phyloP scores from a whole-genome alignment of 2,113 vertebrate species.

The Platanista minor region DNA sequence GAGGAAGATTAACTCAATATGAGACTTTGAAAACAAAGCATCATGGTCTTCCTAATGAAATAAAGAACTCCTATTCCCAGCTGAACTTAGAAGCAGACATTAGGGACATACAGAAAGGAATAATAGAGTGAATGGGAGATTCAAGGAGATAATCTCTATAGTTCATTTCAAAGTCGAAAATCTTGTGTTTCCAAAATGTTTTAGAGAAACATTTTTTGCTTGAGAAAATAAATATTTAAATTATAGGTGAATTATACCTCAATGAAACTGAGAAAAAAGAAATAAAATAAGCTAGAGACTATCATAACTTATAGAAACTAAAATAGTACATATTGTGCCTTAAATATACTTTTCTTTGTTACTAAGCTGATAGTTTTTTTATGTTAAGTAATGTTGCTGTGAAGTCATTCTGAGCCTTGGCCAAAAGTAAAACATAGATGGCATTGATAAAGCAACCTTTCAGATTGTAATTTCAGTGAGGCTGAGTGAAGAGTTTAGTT shows the following conservation, averaged over 20 bases:
- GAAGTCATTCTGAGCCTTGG: not conserved
- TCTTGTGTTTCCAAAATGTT: not conserved
- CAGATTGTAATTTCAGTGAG: not conserved
- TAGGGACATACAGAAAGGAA: not conserved
- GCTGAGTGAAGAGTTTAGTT: not conserved
- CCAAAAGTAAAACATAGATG: not conserved
- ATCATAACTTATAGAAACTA: not conserved
- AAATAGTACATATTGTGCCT: not conserved
- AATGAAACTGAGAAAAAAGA: not conserved
- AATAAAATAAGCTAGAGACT: not conserved
- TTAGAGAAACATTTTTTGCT: not conserved
- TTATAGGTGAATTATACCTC: not conserved
- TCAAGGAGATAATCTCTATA: not conserved
- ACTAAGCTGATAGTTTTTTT: not conserved
- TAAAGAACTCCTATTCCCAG: not conserved
- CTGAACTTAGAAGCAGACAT: not conserved
- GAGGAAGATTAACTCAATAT: not conserved
- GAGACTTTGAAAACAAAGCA: not conserved
- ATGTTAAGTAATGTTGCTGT: not conserved
- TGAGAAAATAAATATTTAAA: not conserved
- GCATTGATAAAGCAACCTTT: not conserved
- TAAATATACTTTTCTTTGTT: not conserved
- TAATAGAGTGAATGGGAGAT: not conserved
- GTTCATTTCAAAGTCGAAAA: not conserved
- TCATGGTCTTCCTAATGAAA: not conserved